Conservation (phyloP, 1,140 invertebrate species). For the Sogatella furcifera region DNA sequence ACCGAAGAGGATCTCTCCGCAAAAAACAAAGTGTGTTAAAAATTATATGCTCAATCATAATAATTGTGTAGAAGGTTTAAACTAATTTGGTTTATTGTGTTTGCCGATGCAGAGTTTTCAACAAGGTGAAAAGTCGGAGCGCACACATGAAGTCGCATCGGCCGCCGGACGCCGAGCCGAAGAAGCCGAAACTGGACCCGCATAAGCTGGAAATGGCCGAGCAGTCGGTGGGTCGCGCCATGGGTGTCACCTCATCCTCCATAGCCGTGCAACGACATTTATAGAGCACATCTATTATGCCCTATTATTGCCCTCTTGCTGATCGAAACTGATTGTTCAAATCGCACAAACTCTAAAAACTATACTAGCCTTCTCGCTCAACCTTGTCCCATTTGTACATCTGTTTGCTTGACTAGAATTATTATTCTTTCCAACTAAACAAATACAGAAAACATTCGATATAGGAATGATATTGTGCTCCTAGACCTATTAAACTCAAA, state of each 20-base stretch:
- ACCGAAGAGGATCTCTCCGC: too few relatives aligned
- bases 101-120: slow-evolving; percentile 87
- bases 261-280: slow-evolving; percentile 11
- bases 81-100: slow-evolving; percentile 24
- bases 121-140: slow-evolving; percentile 94
- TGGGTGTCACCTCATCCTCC: slow-evolving; percentile 10
- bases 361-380: neutral
- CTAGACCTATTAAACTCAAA: too few relatives aligned
- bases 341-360: too few relatives aligned
- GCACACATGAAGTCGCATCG: slow-evolving; percentile 97
- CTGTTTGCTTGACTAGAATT: neutral
- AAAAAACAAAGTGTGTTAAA: neutral
- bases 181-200: slow-evolving; percentile 29
- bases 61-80: neutral
- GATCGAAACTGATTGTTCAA: too few relatives aligned
- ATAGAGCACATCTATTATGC: neutral
- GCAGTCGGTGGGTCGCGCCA: slow-evolving; percentile 13
- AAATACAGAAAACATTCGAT: neutral
- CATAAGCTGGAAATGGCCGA: slow-evolving; percentile 20
- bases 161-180: slow-evolving; percentile 55
- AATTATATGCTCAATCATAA: neutral
- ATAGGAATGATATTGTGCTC: too few relatives aligned
- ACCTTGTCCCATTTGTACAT: neutral
- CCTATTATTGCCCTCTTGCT: too few relatives aligned
- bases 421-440: slow-evolving; percentile 1